Conservation (phyloP, 2,797 vertebrate genomes). For the Menidia menidia region DNA sequence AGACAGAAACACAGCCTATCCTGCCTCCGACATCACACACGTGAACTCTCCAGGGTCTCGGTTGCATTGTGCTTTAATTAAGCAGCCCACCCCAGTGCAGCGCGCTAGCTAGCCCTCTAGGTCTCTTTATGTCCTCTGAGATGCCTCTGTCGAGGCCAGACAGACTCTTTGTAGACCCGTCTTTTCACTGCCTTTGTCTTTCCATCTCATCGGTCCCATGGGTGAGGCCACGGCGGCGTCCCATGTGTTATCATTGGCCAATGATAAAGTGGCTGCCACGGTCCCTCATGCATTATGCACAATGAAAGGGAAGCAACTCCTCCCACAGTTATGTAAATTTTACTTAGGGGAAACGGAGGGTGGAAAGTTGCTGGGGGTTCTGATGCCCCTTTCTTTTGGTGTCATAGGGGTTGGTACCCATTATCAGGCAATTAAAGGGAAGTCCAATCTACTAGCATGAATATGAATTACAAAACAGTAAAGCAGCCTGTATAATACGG, state of each 20-base stretch:
- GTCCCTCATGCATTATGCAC: conserved; percentile 84
- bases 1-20: conserved; percentile 21
- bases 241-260: conserved; percentile 74
- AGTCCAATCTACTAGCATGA: conserved; percentile 27
- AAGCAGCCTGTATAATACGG: background rate
- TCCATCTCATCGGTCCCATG: conserved; percentile 65
- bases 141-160: conserved; percentile 58
- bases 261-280: conserved; percentile 82
- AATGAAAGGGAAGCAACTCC: conserved; percentile 48
- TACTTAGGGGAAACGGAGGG: conserved; percentile 50
- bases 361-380: conserved; percentile 30
- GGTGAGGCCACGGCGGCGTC: conserved; percentile 69
- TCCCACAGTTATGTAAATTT: conserved; percentile 80
- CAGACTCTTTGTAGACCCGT: conserved; percentile 69
- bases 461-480: background rate
- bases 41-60: conserved; percentile 43
- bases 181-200: conserved; percentile 77
- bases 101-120: conserved; percentile 39
- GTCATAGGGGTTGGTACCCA: conserved; percentile 6
- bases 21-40: conserved; percentile 37
- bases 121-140: conserved; percentile 66
- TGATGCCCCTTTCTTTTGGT: conserved; percentile 9
- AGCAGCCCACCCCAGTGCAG: conserved; percentile 44
- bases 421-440: no score
- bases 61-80: conserved; percentile 72